These are phyloP conservation scores for Myathropa florea DNA, from an alignment of 2,888 invertebrate species.

Conservation along the genomic window DNA sequence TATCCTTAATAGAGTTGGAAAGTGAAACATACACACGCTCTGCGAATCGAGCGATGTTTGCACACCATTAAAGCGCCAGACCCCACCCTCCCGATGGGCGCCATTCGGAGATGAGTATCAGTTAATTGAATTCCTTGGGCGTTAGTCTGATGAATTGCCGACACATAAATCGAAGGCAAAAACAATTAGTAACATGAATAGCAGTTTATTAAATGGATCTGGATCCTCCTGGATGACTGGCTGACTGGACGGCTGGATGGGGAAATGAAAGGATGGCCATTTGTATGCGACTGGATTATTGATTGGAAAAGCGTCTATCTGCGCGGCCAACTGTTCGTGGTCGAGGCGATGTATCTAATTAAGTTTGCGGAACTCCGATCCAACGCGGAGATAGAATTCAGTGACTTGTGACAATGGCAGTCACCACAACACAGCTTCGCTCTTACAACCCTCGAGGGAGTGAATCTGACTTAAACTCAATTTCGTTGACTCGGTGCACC, in stretches of 20 bases:
- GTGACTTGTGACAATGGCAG: slow-evolving; percentile 49
- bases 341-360: slow-evolving; percentile 45
- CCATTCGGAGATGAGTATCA: slow-evolving; percentile 67
- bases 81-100: slow-evolving; percentile 20
- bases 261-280: slow-evolving; percentile 4
- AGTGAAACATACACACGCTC: slow-evolving; percentile 21
- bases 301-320: slow-evolving; percentile 31
- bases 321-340: neutral
- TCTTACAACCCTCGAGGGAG: slow-evolving; percentile 46
- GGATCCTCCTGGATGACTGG: slow-evolving; percentile 1
- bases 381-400: slow-evolving; percentile 19
- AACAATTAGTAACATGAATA: slow-evolving; percentile 64
- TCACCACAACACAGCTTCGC: slow-evolving; percentile 40
- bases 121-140: slow-evolving; percentile 70
- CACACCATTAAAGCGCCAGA: slow-evolving; percentile 31
- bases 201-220: slow-evolving; percentile 36
- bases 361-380: slow-evolving; percentile 27
- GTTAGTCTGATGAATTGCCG: slow-evolving; percentile 64
- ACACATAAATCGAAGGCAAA: slow-evolving; percentile 51
- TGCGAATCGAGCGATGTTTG: slow-evolving; percentile 23
- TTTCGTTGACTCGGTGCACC: slow-evolving; percentile 64
- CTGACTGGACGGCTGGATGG: neutral
- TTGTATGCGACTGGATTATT: slow-evolving; percentile 12
- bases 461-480: slow-evolving; percentile 11
- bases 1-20: slow-evolving; percentile 60